phyloP scores from a whole-genome alignment of 2,113 vertebrate species.

The Mugil cephalus region DNA sequence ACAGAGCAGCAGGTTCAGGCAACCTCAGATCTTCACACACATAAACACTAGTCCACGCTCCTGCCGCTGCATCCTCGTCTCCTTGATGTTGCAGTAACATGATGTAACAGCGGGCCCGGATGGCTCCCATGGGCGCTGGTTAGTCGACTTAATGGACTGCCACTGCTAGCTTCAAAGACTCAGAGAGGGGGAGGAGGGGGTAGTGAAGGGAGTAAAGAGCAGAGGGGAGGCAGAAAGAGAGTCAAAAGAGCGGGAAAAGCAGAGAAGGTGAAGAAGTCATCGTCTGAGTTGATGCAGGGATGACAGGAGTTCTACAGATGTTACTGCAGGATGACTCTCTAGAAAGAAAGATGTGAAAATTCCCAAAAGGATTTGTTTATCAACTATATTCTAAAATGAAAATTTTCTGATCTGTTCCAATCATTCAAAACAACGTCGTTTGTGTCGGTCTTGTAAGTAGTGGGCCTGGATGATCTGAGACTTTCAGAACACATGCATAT shows the following conservation, averaged over 20 bases:
- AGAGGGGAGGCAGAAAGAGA: constrained; percentile 35
- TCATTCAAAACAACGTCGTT: no score
- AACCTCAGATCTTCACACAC: constrained; percentile 43
- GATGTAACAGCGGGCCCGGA: constrained; percentile 50
- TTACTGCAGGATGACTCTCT: no score
- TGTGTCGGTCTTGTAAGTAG: no score
- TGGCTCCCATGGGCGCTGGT: constrained; percentile 62
- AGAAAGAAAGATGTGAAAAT: no score
- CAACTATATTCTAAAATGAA: no score
- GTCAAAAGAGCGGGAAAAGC: constrained; percentile 8
- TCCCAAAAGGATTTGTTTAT: no score
- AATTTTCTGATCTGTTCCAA: no score
- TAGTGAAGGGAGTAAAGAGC: background rate
- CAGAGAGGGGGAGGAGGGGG: background rate
- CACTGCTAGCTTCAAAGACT: constrained; percentile 69
- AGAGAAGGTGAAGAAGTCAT: constrained; percentile 49
- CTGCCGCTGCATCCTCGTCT: constrained; percentile 2
- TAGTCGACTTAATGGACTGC: constrained; percentile 58
- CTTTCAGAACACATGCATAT: no score
- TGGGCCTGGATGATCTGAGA: no score
- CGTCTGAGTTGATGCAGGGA: constrained; percentile 8
- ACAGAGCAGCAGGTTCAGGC: constrained; percentile 64
- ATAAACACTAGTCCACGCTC: background rate
- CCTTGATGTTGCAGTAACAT: constrained; percentile 70
- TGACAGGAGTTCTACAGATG: constrained; percentile 1